phyloP scores from a whole-genome alignment of 2,888 invertebrate species.

The Melipona beecheii region DNA sequence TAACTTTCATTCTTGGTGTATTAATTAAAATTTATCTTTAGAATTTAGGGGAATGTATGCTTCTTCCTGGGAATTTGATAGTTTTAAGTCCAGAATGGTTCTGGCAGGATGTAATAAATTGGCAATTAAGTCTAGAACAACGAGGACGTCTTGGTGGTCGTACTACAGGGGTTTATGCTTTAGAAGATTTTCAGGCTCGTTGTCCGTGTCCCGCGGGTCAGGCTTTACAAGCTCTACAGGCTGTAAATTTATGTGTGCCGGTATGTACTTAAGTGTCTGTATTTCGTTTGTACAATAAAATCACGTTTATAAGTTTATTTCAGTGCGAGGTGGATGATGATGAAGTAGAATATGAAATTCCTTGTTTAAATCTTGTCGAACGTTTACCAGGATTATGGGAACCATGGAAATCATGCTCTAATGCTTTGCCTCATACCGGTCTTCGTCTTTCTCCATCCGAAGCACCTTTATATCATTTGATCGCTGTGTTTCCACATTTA shows the following conservation, averaged over 20 bases:
- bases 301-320: slow-evolving; percentile 67
- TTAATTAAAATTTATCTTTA: slow-evolving; percentile 68
- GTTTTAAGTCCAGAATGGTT: slow-evolving; percentile 89
- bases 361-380: slow-evolving; percentile 89
- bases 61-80: slow-evolving; percentile 86
- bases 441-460: slow-evolving; percentile 86
- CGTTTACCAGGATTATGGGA: slow-evolving; percentile 89
- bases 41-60: slow-evolving; percentile 86
- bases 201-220: slow-evolving; percentile 89
- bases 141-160: slow-evolving; percentile 84
- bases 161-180: slow-evolving; percentile 89
- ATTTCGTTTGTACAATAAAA: slow-evolving; percentile 1
- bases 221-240: slow-evolving; percentile 88
- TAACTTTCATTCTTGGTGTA: not conserved
- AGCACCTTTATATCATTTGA: slow-evolving; percentile 86
- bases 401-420: slow-evolving; percentile 85
- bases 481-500: slow-evolving; percentile 89
- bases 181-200: slow-evolving; percentile 90
- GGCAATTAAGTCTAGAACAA: slow-evolving; percentile 87
- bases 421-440: slow-evolving; percentile 87
- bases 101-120: slow-evolving; percentile 88
- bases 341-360: slow-evolving; percentile 91
- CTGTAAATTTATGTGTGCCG: slow-evolving; percentile 89
- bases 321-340: slow-evolving; percentile 88
- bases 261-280: slow-evolving; percentile 76